These are phyloP conservation scores for Poecile atricapillus DNA, from an alignment of 2,113 vertebrate species.

Conservation along the genomic window DNA sequence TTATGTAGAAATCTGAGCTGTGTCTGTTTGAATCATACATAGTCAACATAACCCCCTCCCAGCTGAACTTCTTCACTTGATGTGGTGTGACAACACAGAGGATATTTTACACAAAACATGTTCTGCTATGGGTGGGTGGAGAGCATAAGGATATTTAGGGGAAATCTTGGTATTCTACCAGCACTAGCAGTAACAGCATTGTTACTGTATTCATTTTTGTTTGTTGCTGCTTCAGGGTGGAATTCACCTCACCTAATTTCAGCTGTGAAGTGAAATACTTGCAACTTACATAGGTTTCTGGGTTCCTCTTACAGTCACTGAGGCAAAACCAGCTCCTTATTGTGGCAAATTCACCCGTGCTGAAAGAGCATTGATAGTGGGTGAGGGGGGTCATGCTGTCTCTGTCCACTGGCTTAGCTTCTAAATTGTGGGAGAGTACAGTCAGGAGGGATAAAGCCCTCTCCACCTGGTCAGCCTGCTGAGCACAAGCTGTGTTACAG, in stretches of 20 bases:
- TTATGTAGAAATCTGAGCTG: constrained; percentile 18
- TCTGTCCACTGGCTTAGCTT: not conserved
- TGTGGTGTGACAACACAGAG: constrained; percentile 20
- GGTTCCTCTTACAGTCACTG: not conserved
- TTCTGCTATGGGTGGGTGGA: not conserved
- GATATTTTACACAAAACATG: not conserved
- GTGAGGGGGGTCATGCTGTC: not conserved
- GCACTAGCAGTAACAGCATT: not conserved
- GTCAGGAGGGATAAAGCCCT: not conserved
- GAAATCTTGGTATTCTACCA: not conserved
- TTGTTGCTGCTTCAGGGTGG: not conserved
- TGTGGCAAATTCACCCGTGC: not conserved
- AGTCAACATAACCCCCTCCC: not conserved
- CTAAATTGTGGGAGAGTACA: not conserved
- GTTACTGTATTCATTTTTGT: not conserved
- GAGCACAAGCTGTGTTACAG: not conserved
- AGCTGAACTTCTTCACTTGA: constrained; percentile 10
- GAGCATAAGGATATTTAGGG: not conserved
- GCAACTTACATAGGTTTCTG: not conserved
- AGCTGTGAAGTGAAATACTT: not conserved
- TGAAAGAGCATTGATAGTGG: not conserved
- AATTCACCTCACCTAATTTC: not conserved
- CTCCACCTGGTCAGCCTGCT: not conserved
- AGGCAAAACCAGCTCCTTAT: not conserved
- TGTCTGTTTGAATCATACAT: constrained; percentile 17